Conservation (phyloP, 2,888 invertebrate genomes). For the Malthinus flaveolus region DNA sequence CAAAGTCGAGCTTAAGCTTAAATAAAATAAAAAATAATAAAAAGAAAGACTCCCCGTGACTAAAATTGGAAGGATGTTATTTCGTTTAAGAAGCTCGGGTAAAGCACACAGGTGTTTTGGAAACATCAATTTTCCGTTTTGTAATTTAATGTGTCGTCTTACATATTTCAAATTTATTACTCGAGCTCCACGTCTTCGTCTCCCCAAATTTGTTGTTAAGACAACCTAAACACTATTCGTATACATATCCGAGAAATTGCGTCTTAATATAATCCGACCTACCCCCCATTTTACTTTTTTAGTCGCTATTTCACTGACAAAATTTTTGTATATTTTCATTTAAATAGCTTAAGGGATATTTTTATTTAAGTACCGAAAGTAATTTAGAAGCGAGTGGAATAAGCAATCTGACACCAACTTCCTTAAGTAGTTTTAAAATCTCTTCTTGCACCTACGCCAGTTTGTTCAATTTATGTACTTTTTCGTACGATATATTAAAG, state of each 20-base stretch:
- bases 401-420: too few relatives aligned
- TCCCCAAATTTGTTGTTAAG: constrained; percentile 27
- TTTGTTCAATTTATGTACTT: too few relatives aligned
- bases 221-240: constrained; percentile 25
- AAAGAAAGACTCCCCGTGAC: too few relatives aligned
- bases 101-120: constrained; percentile 36
- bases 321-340: constrained; percentile 1
- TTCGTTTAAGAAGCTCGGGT: neutral
- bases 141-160: constrained; percentile 47
- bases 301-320: constrained; percentile 4
- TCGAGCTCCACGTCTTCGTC: constrained; percentile 18
- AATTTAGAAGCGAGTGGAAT: too few relatives aligned
- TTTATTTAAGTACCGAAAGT: neutral
- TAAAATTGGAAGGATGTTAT: too few relatives aligned
- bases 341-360: constrained; percentile 6
- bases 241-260: constrained; percentile 21
- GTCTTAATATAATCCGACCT: constrained; percentile 18
- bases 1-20: too few relatives aligned
- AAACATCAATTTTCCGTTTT: constrained; percentile 42
- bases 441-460: too few relatives aligned
- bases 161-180: constrained; percentile 47
- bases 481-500: too few relatives aligned
- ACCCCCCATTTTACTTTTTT: constrained; percentile 8
- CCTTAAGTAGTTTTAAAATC: too few relatives aligned
- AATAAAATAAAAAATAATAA: too few relatives aligned